Conservation (phyloP, 1,140 invertebrate genomes). For the Drosophila albomicans region DNA sequence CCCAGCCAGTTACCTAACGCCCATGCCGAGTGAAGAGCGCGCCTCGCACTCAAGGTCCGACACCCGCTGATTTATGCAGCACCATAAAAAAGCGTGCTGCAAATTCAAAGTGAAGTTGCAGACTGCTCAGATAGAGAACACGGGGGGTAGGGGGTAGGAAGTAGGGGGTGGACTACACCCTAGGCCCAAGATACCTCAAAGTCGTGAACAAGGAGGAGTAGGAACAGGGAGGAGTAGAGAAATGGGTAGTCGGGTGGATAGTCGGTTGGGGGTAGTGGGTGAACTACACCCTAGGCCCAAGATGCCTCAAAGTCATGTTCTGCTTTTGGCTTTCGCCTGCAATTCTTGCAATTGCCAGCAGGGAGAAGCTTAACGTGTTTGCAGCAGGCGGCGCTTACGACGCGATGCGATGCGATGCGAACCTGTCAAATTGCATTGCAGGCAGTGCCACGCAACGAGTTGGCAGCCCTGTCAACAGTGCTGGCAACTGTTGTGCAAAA, state of each 20-base stretch:
- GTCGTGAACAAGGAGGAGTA: not conserved
- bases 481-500: conserved; percentile 10
- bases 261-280: not conserved
- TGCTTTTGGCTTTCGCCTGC: conserved; percentile 12
- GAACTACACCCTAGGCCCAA: too few relatives aligned
- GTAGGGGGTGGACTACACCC: too few relatives aligned
- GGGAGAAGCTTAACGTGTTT: conserved; percentile 35
- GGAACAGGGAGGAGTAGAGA: too few relatives aligned
- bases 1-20: not conserved
- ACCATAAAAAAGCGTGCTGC: conserved; percentile 1
- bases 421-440: conserved; percentile 35
- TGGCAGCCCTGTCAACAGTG: conserved; percentile 28
- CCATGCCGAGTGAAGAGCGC: not conserved
- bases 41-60: not conserved
- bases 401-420: conserved; percentile 8
- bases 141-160: not conserved
- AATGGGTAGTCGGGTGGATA: too few relatives aligned
- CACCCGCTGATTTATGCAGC: conserved; percentile 19
- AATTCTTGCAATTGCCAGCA: not conserved
- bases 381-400: not conserved
- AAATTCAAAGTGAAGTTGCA: conserved; percentile 6
- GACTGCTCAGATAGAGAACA: not conserved
- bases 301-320: too few relatives aligned
- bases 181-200: too few relatives aligned
- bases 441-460: conserved; percentile 26